Evolutionary conservation across 2,113 vertebrate genomes (phyloP), one percentile per base, ranked within the genome.

Genomic region (Cavia porcellus): DNA sequence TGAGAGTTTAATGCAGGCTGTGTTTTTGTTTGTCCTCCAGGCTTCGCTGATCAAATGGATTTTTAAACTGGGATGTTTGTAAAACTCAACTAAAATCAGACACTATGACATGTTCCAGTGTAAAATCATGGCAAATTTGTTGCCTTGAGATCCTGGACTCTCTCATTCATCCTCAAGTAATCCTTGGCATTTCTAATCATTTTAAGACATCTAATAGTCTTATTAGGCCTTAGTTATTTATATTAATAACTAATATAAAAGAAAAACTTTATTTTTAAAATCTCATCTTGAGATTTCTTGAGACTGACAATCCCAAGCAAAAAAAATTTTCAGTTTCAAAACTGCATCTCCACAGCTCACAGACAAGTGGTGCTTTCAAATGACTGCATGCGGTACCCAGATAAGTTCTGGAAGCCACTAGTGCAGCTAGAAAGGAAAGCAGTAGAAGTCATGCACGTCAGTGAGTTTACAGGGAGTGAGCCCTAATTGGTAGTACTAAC

Each of bases 1-100:
- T 98, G 98, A 98, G 98, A 99, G 93, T 97, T 99, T 94, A 97
- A 98, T 95, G 97, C 95, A 97, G 98, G 98, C 97, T 99, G 98
- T 93, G 90, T 97, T 95, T 99, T 98, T 96, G 62, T 98, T 98
- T 99, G 98, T 97, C 98, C 97, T 97, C 94, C 85, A 97, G 98
- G 98, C 94, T 99, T 98, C 97, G 97, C 96, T 81, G 98, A 98
- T 99, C 98, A 99, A 97, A 97, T 96, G 86, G 10, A 47, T 68
- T 72, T 93, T 42, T 70, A 94, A 96, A 61, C 15, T 25, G 90
- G 2, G 0, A 38, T 70, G 8, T 81, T 89, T 42, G 17, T 50
- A 93, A 42, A 59, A 64, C 25, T 92, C 24, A 94, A 80, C 86
- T 86, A 79, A 91, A 77, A 25, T 50, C 9, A 74, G 32, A 85